Percentiles rank a stretch among this genome's conserved stretches.
Conservation (phyloP, 2,888 invertebrate genomes). For the Micoletzkya japonica region DNA sequence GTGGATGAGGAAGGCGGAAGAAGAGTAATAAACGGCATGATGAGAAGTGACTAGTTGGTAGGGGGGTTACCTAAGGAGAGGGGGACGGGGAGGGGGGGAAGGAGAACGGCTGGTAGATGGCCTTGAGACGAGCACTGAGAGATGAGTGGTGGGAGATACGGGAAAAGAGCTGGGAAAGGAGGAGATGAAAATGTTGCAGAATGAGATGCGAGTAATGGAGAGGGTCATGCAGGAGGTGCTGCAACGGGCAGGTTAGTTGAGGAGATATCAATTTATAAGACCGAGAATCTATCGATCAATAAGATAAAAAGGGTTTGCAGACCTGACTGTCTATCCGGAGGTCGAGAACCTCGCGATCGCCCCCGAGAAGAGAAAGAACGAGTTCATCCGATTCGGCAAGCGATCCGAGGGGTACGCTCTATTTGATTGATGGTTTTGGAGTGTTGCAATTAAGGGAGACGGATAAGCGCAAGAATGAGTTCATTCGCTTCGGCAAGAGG, state of each 20-base stretch:
- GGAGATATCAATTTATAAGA: neutral
- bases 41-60: no score
- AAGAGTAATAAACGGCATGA: no score
- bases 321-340: conserved; percentile 19
- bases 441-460: conserved; percentile 30
- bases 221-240: conserved; percentile 48
- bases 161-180: neutral
- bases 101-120: no score
- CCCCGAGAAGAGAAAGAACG: conserved; percentile 28
- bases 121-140: neutral
- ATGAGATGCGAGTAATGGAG: conserved; percentile 40
- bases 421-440: conserved; percentile 13
- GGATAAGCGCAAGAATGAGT: conserved; percentile 48
- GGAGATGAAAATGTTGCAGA: conserved; percentile 31
- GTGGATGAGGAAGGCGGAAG: no score
- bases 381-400: conserved; percentile 32
- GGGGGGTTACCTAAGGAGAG: no score
- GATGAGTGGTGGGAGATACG: neutral
- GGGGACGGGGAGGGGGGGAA: no score
- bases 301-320: conserved; percentile 21
- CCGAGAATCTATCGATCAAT: conserved; percentile 23
- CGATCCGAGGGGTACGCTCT: conserved; percentile 20
- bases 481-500: conserved; percentile 54
- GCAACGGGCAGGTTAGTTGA: conserved; percentile 37
- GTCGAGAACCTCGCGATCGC: neutral